Evolutionary conservation across 2,113 vertebrate genomes (phyloP).

Genomic region (Rallus limicola): DNA sequence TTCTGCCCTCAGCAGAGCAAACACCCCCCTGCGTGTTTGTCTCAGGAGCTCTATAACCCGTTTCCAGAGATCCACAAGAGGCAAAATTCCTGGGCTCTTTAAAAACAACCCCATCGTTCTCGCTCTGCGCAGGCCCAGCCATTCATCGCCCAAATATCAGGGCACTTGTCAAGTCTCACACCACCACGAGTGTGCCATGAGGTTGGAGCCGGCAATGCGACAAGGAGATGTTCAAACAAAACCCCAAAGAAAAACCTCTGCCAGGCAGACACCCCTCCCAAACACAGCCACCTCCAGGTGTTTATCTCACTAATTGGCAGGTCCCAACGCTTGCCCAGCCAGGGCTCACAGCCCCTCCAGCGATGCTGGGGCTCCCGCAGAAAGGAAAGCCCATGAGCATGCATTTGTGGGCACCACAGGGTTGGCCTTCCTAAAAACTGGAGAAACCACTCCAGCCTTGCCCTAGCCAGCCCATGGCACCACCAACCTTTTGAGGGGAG

Average conservation of each 20-base stretch:
- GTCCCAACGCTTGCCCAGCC: rapidly evolving
- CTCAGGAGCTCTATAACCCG: background rate
- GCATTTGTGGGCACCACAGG: no score
- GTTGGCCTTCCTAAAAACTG: background rate
- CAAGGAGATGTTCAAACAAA: no score
- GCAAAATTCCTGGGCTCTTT: background rate
- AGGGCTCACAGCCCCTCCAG: background rate
- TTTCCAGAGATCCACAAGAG: background rate
- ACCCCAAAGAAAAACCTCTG: background rate
- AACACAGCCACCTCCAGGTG: rapidly evolving
- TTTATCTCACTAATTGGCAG: rapidly evolving
- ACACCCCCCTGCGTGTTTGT: background rate
- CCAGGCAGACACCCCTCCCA: background rate
- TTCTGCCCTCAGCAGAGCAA: background rate
- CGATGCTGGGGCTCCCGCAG: rapidly evolving
- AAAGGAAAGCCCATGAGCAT: rapidly evolving
- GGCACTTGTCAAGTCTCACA: background rate
- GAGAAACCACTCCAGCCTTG: background rate
- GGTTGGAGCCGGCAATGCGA: no score
- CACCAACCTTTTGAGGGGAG: background rate
- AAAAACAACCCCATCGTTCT: background rate
- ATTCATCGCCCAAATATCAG: no score
- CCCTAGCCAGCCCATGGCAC: rapidly evolving
- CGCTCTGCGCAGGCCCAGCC: background rate
- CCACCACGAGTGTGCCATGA: background rate